Conservation (phyloP, 30 jellyfish, hydroid and myxozoan genomes). For the Cassiopea andromeda region DNA sequence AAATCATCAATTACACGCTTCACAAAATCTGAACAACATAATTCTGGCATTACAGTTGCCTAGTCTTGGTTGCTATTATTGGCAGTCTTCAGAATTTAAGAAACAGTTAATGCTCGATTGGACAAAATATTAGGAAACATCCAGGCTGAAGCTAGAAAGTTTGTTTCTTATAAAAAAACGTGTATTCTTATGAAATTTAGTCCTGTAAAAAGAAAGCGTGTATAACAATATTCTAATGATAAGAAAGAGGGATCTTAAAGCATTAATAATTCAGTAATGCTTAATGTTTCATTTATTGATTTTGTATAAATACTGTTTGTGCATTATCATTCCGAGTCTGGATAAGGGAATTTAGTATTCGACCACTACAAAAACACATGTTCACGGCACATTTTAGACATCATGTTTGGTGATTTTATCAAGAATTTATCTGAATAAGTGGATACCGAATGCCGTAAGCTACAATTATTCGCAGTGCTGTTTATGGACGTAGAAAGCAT, state of each 20-base stretch:
- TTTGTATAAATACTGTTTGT: background rate
- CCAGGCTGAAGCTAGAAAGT: too few species aligned
- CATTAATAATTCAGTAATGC: background rate
- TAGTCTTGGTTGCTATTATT: too few species aligned
- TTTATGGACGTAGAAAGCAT: too few species aligned
- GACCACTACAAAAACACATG: background rate
- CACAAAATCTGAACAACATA: too few species aligned
- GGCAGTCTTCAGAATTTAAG: too few species aligned
- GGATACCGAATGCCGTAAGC: background rate
- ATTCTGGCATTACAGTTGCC: too few species aligned
- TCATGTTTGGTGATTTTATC: background rate
- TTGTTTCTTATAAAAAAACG: background rate
- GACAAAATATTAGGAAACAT: too few species aligned
- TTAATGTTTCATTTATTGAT: background rate
- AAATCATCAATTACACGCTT: too few species aligned
- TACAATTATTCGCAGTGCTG: too few species aligned
- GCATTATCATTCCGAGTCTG: background rate
- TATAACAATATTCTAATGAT: background rate
- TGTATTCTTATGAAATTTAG: background rate
- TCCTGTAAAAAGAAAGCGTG: background rate
- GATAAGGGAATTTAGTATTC: background rate
- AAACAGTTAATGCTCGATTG: too few species aligned
- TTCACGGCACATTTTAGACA: background rate
- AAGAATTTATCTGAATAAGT: background rate
- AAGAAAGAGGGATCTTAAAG: background rate